phyloP scores from a whole-genome alignment of 2,888 invertebrate species.

The Yponomeuta plumbellus region DNA sequence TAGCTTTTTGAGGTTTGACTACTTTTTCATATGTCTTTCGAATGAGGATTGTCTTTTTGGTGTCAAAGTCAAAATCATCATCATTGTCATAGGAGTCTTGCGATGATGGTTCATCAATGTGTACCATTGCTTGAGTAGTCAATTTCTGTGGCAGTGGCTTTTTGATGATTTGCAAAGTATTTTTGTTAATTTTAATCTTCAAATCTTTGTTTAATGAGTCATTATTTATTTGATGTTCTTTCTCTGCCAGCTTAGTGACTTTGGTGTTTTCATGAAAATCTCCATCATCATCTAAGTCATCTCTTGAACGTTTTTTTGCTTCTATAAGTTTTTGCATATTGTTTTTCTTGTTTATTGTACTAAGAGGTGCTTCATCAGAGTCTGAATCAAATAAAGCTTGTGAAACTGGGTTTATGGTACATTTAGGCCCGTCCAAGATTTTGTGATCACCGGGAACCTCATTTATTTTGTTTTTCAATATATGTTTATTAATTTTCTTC shows the following conservation, averaged over 20 bases:
- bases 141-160: slow-evolving; percentile 12
- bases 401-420: slow-evolving; percentile 28
- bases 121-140: slow-evolving; percentile 6
- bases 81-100: slow-evolving; percentile 44
- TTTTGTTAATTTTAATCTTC: neutral
- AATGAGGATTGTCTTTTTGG: slow-evolving; percentile 54
- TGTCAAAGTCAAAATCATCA: slow-evolving; percentile 52
- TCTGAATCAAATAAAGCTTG: slow-evolving; percentile 53
- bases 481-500: slow-evolving; percentile 47
- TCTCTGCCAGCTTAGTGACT: slow-evolving; percentile 33
- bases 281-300: slow-evolving; percentile 33
- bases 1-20: slow-evolving; percentile 49
- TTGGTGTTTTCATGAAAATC: slow-evolving; percentile 38
- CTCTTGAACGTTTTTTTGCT: slow-evolving; percentile 18
- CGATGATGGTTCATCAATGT: slow-evolving; percentile 28
- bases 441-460: slow-evolving; percentile 15
- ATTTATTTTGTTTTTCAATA: slow-evolving; percentile 12
- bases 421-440: neutral
- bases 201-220: slow-evolving; percentile 19
- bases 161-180: neutral
- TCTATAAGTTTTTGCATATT: slow-evolving; percentile 18
- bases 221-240: slow-evolving; percentile 30
- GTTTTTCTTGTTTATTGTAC: slow-evolving; percentile 35
- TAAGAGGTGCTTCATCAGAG: slow-evolving; percentile 55
- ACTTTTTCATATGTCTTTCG: slow-evolving; percentile 57